Evolutionary conservation across 2,888 invertebrate species (phyloP).

Genomic region (Conistra vaccinii): DNA sequence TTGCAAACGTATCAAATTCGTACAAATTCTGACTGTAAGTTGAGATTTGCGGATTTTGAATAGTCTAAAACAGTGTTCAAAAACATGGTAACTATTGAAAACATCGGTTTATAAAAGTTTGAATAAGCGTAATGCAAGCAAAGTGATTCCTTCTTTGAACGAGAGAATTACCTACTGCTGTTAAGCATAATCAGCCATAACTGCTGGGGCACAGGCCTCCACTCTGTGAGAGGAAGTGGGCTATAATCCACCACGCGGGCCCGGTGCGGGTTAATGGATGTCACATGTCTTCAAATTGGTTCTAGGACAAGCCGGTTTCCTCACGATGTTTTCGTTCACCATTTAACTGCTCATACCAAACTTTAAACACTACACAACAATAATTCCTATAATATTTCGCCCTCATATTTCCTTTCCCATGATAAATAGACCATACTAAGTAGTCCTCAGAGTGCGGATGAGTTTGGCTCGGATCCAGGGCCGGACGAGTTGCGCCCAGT

Average conservation of each 20-base stretch:
- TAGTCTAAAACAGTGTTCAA: not conserved
- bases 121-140: not conserved
- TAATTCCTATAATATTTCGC: slow-evolving; percentile 33
- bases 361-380: too few species aligned
- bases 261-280: too few species aligned
- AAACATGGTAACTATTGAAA: too few species aligned
- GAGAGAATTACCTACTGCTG: not conserved
- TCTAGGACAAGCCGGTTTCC: too few species aligned
- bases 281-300: too few species aligned
- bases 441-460: slow-evolving; percentile 60
- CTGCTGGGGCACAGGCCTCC: not conserved
- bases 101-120: not conserved
- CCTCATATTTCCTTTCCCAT: slow-evolving; percentile 36
- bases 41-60: not conserved
- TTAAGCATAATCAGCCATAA: not conserved
- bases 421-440: slow-evolving; percentile 61
- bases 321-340: too few species aligned
- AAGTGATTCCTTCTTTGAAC: not conserved
- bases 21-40: too few species aligned
- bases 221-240: not conserved
- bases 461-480: slow-evolving; percentile 66
- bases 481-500: slow-evolving; percentile 51
- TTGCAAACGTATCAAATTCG: not conserved
- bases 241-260: too few species aligned
- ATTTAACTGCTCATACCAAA: too few species aligned